Evolutionary conservation across 2,797 vertebrate species (phyloP).

Genomic region (Siniperca obscura): DNA sequence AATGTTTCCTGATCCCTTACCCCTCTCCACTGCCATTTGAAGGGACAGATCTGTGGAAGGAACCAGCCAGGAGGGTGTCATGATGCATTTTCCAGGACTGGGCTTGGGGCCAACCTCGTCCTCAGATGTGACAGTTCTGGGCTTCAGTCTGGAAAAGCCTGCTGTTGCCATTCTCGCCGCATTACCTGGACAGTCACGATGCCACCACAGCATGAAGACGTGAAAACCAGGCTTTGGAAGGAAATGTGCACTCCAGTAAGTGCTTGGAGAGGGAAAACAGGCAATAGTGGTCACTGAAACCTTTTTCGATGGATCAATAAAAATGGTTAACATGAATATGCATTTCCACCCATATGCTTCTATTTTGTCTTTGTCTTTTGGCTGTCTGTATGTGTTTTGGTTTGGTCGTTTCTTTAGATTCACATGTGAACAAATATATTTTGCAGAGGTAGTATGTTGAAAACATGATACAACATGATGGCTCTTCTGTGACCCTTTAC

Average conservation of each 20-base stretch:
- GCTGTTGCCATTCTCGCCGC: slow-evolving; percentile 73
- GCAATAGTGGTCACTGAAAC: slow-evolving; percentile 29
- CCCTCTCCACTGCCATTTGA: slow-evolving; percentile 52
- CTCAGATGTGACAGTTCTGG: slow-evolving; percentile 78
- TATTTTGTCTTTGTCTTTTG: background rate
- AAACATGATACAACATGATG: background rate
- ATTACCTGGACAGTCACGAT: slow-evolving; percentile 68
- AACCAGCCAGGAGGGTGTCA: slow-evolving; percentile 72
- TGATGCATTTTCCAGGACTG: slow-evolving; percentile 67
- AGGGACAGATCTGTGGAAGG: slow-evolving; percentile 57
- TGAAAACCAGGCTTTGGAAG: slow-evolving; percentile 57
- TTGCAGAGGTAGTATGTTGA: background rate
- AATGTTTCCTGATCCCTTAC: slow-evolving; percentile 54
- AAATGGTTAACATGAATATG: slow-evolving; percentile 20
- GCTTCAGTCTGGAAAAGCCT: slow-evolving; percentile 73
- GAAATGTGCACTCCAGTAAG: slow-evolving; percentile 29
- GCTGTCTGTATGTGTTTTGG: background rate
- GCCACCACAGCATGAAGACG: slow-evolving; percentile 61
- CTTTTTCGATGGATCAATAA: slow-evolving; percentile 26
- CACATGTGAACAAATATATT: background rate
- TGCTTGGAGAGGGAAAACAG: slow-evolving; percentile 29
- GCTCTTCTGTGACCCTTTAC: slow-evolving; percentile 1
- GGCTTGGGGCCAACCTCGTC: slow-evolving; percentile 73
- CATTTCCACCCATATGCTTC: background rate
- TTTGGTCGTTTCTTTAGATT: background rate